Percentiles rank a stretch among this genome's conserved stretches.
Conservation (phyloP, 2,797 vertebrate species). For the Nothura maculosa region DNA sequence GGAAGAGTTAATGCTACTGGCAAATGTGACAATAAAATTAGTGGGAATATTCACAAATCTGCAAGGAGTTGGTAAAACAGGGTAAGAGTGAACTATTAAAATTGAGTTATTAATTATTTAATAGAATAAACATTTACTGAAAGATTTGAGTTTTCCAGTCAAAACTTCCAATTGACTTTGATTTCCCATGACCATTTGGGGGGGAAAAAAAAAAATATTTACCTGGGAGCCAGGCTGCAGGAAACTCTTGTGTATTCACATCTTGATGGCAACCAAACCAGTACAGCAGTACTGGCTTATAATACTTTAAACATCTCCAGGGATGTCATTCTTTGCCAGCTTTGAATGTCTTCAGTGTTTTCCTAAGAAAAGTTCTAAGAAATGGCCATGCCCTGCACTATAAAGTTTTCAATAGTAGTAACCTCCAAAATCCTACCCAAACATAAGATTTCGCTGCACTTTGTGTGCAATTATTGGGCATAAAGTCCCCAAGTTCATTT, state of each 20-base stretch:
- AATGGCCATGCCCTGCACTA: not conserved
- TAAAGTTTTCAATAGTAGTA: not conserved
- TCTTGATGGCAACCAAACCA: not conserved
- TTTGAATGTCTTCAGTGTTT: not conserved
- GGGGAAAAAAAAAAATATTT: not conserved
- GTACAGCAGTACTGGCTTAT: too few species aligned
- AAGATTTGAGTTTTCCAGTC: not conserved
- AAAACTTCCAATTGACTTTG: not conserved
- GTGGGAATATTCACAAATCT: not conserved
- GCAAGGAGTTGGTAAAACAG: not conserved
- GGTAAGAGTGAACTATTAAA: not conserved
- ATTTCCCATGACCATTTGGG: not conserved
- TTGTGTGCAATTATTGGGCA: not conserved
- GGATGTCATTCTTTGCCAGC: not conserved
- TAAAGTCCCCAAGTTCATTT: not conserved
- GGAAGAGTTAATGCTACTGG: not conserved
- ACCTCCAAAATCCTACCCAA: not conserved
- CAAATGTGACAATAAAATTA: not conserved
- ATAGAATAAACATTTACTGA: not conserved
- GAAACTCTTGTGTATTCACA: too few species aligned
- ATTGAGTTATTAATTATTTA: not conserved
- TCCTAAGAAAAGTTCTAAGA: not conserved
- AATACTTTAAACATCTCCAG: not conserved
- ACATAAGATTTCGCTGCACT: not conserved
- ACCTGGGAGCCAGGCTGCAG: not conserved